Conservation (phyloP, 1,140 invertebrate genomes). For the Steinernema feltiae region DNA sequence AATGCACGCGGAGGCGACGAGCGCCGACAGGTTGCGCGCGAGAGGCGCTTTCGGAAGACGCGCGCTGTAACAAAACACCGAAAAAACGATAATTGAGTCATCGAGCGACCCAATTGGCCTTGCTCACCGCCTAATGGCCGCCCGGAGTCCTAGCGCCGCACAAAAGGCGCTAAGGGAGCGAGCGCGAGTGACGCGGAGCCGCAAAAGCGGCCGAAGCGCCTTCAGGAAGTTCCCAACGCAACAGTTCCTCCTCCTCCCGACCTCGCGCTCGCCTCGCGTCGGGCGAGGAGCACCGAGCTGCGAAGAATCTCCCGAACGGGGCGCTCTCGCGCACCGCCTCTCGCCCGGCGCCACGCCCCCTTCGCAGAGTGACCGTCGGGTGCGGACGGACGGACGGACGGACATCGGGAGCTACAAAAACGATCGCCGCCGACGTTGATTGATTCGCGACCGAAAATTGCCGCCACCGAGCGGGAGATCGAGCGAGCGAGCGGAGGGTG, state of each 20-base stretch:
- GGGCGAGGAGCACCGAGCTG: background rate
- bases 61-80: background rate
- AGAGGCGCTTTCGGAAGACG: too few species aligned
- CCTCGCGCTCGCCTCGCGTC: background rate
- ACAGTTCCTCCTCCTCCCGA: background rate
- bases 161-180: background rate
- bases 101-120: background rate
- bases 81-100: background rate
- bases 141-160: background rate
- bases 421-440: background rate
- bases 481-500: too few species aligned
- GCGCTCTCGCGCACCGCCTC: background rate
- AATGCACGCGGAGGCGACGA: background rate
- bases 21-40: slow-evolving; percentile 11
- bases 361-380: background rate
- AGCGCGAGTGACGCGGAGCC: background rate
- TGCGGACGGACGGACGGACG: background rate
- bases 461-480: too few species aligned
- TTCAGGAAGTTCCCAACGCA: background rate
- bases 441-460: too few species aligned
- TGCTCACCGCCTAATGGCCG: background rate
- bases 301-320: background rate
- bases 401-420: background rate
- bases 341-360: background rate
- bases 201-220: background rate